Evolutionary conservation across 1,140 invertebrate genomes (phyloP), one percentile per base, ranked within the genome.

Genomic region (Penaeus japonicus): DNA sequence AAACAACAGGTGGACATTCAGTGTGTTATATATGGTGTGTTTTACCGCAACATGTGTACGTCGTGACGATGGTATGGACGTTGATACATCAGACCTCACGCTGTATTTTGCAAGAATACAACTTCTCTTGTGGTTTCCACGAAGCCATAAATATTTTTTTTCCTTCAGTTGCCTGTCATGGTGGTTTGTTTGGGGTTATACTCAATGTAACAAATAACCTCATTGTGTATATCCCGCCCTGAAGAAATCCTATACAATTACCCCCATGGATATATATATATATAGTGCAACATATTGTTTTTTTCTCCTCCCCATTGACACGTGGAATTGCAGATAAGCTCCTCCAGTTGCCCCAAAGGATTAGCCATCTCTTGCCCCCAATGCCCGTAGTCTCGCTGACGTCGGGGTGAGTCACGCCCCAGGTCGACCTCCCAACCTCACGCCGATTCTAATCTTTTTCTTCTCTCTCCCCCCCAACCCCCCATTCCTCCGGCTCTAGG

Each of bases 161-260:
- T 39, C 54, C 77, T 79, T 79, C 77, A 79, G 39, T 79, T 53
- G 47, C 35, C 80, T 82, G 55, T 82, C 80, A n/a, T 24, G 24
- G 55, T 59, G 80, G 80, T 35, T 57, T 57, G 24, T 57, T 59
- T 27, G 80, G 54, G 27, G 54, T 59, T 62, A 53, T 62, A 57
- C 55, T 57, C 54, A 59, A 5, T 27, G 57, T 62, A 82, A 82
- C 55, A n/a, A 81, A 47, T 77, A 39, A 77, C 73, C 10, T 77
- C 73, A 77, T 47, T 47, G 47, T 15, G 47, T 47, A 47, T 47
- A 47, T 47, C 47, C 47, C 47, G 47, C 47, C 47, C 47, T 47
- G 47, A 7, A 2, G 35, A 39, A 39, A 47, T 47, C 12, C 2
- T 24, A 22, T 1, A 22, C 0, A 70, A 18, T 5, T 24, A 70